phyloP scores from a whole-genome alignment of 2,797 vertebrate species.

The Oceanodroma leucorhoa region DNA sequence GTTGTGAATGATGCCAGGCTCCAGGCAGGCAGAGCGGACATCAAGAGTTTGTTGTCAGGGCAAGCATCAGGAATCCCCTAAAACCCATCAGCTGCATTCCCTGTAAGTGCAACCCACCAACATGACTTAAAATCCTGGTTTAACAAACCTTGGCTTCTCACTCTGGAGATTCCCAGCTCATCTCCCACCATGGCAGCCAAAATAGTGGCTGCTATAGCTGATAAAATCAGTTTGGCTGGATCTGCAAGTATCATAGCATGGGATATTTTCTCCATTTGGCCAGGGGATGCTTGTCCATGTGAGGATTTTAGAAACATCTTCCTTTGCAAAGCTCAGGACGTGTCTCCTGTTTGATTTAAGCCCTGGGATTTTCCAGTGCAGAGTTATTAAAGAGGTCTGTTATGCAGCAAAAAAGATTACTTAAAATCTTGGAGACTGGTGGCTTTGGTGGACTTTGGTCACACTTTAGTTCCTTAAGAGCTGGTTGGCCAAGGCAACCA shows the following conservation, averaged over 20 bases:
- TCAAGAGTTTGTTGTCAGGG: background rate
- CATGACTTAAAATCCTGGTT: background rate
- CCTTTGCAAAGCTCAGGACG: background rate
- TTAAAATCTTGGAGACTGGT: background rate
- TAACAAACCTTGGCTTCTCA: background rate
- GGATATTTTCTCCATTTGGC: background rate
- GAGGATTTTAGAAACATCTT: background rate
- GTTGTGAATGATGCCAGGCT: background rate
- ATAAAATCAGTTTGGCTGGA: background rate
- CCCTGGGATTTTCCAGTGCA: background rate
- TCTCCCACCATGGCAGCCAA: background rate
- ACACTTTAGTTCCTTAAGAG: background rate
- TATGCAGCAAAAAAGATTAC: background rate
- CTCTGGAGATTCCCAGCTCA: background rate
- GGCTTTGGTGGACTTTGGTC: background rate
- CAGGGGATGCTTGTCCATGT: background rate
- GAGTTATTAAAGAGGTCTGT: background rate
- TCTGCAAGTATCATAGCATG: background rate
- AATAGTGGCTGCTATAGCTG: background rate
- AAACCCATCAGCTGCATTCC: background rate
- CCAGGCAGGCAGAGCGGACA: background rate
- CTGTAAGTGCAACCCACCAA: background rate
- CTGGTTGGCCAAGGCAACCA: background rate
- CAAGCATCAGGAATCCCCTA: background rate
- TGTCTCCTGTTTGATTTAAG: background rate